Evolutionary conservation across 2,888 invertebrate species (phyloP).

Genomic region (Stenichneumon culpator): DNA sequence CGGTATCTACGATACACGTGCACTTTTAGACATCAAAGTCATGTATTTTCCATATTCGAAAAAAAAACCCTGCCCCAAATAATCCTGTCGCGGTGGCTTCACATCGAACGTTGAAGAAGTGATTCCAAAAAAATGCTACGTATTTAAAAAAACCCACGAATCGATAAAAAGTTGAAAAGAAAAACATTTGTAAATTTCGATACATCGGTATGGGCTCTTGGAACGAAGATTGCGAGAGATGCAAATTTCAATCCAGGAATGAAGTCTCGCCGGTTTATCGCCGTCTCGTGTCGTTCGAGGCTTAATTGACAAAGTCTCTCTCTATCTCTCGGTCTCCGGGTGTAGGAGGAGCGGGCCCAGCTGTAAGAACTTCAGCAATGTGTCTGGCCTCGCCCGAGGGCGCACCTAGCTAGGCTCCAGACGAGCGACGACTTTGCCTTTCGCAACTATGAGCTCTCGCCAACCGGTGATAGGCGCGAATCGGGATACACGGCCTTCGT

Average conservation of each 20-base stretch:
- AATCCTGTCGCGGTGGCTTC: neutral
- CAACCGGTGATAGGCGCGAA: slow-evolving; percentile 1
- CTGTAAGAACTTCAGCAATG: slow-evolving; percentile 28
- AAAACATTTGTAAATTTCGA: neutral
- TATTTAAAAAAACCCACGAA: neutral
- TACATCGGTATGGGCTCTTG: neutral
- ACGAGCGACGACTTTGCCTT: slow-evolving; percentile 38
- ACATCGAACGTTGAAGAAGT: neutral
- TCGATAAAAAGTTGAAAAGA: neutral
- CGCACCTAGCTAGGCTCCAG: slow-evolving; percentile 49
- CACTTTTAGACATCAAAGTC: slow-evolving; percentile 30
- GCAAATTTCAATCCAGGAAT: slow-evolving; percentile 38
- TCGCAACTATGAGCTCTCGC: slow-evolving; percentile 17
- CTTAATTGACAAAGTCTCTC: slow-evolving; percentile 47
- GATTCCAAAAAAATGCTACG: neutral
- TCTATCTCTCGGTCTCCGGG: slow-evolving; percentile 6
- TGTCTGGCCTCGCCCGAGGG: slow-evolving; percentile 63
- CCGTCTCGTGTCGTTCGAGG: slow-evolving; percentile 45
- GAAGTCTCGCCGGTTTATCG: slow-evolving; percentile 46
- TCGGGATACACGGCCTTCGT: slow-evolving; percentile 41
- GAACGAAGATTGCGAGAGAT: neutral
- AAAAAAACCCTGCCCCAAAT: neutral
- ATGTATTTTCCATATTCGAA: slow-evolving; percentile 25
- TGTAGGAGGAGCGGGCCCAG: neutral
- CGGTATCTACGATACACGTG: neutral